Base-by-base conservation (phyloP, 1,140 invertebrate genomes). In the Augochlora pura region DNA sequence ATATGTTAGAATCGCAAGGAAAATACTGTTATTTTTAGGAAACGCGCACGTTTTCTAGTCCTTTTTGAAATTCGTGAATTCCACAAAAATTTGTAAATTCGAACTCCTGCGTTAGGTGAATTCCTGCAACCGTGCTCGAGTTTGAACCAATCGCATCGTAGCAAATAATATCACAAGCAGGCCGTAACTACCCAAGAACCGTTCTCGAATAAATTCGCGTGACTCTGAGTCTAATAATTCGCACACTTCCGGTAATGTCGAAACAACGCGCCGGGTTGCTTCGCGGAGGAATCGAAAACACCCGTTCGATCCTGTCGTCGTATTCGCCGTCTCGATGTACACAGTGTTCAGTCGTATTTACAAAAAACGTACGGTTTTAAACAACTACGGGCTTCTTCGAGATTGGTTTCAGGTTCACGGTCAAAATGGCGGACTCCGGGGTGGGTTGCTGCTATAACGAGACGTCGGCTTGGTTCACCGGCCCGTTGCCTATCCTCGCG, bases 401-500 rank as follows among this genome's bases (percentile, higher is more conserved):
- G 64, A 91, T 86, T 59, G 84, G 86, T 72, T 87, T 90, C 57
- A 90, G 70, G 72, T 84, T 84, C 42, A 84, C 68, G 46, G 88
- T 69, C 68, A 84, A 72, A 71, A 88, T 52, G 5, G 80, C 54
- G 16, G 82, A 59, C 16, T 82, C 38, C 18, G 27, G 62, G 3
- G 76, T n/a, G 38, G 80, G 57, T 78, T 82, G 77, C 66, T 87
- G 88, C 88, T 91, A 91, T 88, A 91, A 91, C 3, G 90, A 46
- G 9, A 88, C 85, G 23, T 91, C 88, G n/a, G 81, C 88, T 76
- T 91, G 89, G 69, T 73, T 87, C 49, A 90, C 60, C 3, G 90
- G 90, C 62, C 91, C 91, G 57, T 91, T 91, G 14, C 84, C 86
- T 81, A 91, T 89, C 77, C 84, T 91, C 23, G 82, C 80, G 38